phyloP scores from a whole-genome alignment of 2,888 invertebrate genomes.

The Drosophila niveifrons region DNA sequence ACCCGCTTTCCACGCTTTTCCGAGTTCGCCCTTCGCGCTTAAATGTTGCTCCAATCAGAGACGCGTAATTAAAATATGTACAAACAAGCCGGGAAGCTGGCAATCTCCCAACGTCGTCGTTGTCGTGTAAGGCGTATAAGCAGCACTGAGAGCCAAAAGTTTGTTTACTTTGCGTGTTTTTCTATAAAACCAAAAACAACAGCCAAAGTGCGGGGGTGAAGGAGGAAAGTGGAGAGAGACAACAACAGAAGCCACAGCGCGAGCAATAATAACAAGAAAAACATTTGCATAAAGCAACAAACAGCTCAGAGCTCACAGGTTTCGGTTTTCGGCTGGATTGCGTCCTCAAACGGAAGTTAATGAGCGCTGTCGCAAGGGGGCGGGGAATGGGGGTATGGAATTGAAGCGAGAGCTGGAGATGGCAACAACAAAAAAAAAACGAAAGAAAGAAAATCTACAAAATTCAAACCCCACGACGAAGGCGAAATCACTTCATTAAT shows the following conservation, averaged over 20 bases:
- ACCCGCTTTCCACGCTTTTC: constrained; percentile 39
- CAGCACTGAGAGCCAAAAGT: constrained; percentile 52
- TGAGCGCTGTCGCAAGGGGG: constrained; percentile 46
- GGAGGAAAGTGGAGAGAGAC: not conserved
- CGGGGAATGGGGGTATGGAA: not conserved
- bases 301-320: constrained; percentile 56
- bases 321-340: constrained; percentile 11
- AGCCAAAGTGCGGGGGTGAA: constrained; percentile 28
- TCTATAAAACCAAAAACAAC: constrained; percentile 73
- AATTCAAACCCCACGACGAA: constrained; percentile 59
- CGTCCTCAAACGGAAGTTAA: constrained; percentile 75
- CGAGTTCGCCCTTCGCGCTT: constrained; percentile 17
- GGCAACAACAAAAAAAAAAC: not conserved
- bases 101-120: constrained; percentile 29
- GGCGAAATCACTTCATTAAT: constrained; percentile 84
- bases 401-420: constrained; percentile 7
- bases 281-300: constrained; percentile 79
- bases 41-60: constrained; percentile 75
- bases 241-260: constrained; percentile 46
- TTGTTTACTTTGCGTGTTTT: constrained; percentile 81
- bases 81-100: constrained; percentile 66
- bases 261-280: constrained; percentile 70
- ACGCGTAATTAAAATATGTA: constrained; percentile 79
- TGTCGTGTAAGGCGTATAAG: constrained; percentile 25
- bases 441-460: constrained; percentile 49